These are phyloP conservation scores for Drosophila auraria DNA, from an alignment of 1,140 invertebrate genomes.

Conservation along the genomic window DNA sequence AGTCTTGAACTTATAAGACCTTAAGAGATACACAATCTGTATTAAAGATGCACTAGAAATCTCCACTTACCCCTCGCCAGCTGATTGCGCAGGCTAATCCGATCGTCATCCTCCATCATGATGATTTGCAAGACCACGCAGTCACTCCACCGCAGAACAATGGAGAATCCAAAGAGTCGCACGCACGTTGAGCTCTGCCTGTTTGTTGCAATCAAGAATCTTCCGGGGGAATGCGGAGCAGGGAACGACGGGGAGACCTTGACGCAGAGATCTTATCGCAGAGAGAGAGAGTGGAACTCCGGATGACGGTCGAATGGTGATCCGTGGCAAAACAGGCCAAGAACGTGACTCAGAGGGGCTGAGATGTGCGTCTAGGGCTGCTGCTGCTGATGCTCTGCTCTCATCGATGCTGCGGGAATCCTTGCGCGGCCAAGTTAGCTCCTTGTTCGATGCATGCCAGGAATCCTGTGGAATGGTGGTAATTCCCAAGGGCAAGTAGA, in stretches of 20 bases:
- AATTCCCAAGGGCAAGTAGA: background rate
- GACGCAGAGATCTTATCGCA: conserved; percentile 9
- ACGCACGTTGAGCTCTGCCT: conserved; percentile 8
- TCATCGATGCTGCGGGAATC: conserved; percentile 39
- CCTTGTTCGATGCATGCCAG: conserved; percentile 13
- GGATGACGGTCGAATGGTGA: background rate
- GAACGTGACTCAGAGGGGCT: conserved; percentile 38
- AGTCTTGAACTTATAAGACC: background rate
- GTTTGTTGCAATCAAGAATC: background rate
- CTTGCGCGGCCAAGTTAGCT: conserved; percentile 17
- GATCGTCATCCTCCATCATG: conserved; percentile 51
- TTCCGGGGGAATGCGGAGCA: conserved; percentile 1
- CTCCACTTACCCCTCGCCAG: conserved; percentile 48
- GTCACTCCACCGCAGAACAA: conserved; percentile 23
- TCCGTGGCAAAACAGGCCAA: conserved; percentile 26
- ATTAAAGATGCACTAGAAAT: conserved; percentile 7
- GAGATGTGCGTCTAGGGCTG: conserved; percentile 12
- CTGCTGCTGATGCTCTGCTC: background rate
- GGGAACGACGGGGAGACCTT: background rate
- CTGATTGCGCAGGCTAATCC: conserved; percentile 44
- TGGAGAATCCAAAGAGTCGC: conserved; percentile 9
- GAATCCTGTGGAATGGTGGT: background rate
- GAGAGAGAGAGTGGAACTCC: background rate
- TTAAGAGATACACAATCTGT: background rate
- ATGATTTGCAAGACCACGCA: conserved; percentile 30